Conservation (phyloP, 2,113 vertebrate species). For the Silurus glanis region DNA sequence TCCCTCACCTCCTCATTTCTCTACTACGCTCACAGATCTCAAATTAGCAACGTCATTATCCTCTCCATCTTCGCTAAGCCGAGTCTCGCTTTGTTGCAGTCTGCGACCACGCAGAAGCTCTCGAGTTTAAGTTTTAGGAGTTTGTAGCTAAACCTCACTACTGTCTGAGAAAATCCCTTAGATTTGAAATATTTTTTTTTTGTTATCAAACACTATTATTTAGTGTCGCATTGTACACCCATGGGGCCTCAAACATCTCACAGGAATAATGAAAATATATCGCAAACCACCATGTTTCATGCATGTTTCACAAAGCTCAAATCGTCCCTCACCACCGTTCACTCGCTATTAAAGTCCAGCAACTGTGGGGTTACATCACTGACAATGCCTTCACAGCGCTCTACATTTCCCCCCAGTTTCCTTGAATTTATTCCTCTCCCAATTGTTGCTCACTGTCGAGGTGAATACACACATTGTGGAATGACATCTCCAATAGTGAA, state of each 20-base stretch:
- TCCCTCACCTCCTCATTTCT: too few relatives aligned
- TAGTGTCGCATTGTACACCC: too few relatives aligned
- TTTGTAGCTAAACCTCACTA: background rate
- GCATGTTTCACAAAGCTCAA: background rate
- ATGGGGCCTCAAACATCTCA: background rate
- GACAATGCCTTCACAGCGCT: background rate
- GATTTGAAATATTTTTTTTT: background rate
- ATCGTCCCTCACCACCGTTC: background rate
- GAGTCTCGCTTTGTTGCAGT: background rate
- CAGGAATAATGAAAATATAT: background rate
- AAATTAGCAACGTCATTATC: background rate
- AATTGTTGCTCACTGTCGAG: background rate
- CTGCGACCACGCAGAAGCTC: background rate
- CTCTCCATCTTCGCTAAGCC: background rate
- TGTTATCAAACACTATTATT: too few relatives aligned
- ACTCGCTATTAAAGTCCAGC: background rate
- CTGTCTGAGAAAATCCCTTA: background rate
- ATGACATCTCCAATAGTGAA: background rate
- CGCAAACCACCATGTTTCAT: background rate
- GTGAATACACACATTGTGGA: background rate
- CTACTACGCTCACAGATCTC: background rate
- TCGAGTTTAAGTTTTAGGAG: background rate
- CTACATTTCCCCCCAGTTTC: background rate
- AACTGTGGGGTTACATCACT: background rate
- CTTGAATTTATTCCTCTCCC: slow-evolving; percentile 4